Evolutionary conservation across 2,797 vertebrate genomes (phyloP).

Genomic region (Lateolabrax maculatus): DNA sequence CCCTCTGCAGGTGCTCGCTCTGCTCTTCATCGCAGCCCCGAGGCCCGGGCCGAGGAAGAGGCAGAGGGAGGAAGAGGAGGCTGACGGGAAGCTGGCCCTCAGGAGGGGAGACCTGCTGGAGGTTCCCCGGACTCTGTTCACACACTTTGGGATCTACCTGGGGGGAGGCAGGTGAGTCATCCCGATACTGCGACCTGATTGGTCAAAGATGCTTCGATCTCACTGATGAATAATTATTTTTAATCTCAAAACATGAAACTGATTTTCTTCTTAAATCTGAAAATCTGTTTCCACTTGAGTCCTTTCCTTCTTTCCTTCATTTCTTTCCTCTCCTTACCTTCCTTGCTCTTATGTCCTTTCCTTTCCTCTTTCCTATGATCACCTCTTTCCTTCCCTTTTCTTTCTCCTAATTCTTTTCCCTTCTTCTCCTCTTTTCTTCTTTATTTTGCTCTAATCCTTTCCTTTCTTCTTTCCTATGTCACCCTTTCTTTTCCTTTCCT

Average conservation of each 20-base stretch:
- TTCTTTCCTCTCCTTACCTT: not conserved
- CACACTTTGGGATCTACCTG: constrained; percentile 95
- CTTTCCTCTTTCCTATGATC: not conserved
- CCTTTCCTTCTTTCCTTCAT: not conserved
- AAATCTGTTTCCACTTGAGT: not conserved
- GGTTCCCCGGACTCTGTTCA: constrained; percentile 92
- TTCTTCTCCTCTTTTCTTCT: no score
- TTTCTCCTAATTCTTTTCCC: not conserved
- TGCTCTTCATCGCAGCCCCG: constrained; percentile 68
- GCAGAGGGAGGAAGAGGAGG: not conserved
- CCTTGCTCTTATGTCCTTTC: not conserved
- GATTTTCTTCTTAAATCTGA: no score
- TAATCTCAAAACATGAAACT: no score
- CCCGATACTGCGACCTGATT: no score
- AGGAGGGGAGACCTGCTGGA: constrained; percentile 92
- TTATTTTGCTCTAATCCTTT: no score
- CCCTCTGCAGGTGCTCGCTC: constrained; percentile 69
- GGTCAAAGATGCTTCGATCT: no score
- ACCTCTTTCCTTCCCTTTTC: not conserved
- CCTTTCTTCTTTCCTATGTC: no score
- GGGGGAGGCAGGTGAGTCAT: constrained; percentile 84
- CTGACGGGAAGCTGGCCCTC: constrained; percentile 64
- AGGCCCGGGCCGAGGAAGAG: not conserved
- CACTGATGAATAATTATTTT: not conserved
- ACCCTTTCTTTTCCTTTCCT: rapidly evolving